These are phyloP conservation scores for Austrolebias charrua DNA, from an alignment of 2,797 vertebrate genomes.

Conservation along the genomic window DNA sequence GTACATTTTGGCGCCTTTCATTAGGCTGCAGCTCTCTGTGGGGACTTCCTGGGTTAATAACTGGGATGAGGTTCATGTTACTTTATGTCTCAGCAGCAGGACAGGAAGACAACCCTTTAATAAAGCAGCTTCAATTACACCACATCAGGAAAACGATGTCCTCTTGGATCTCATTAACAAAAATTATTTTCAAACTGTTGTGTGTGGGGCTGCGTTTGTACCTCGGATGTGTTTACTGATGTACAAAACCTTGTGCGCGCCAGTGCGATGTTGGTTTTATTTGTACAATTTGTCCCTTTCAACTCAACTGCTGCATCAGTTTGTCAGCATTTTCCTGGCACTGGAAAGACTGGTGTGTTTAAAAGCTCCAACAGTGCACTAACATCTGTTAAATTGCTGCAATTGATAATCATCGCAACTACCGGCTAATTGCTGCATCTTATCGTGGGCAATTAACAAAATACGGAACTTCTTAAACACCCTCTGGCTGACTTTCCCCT, in stretches of 20 bases:
- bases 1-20: constrained; percentile 74
- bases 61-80: constrained; percentile 73
- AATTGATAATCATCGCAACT: constrained; percentile 79
- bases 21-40: constrained; percentile 73
- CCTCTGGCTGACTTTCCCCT: constrained; percentile 63
- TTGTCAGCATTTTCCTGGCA: constrained; percentile 39
- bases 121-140: constrained; percentile 80
- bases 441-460: constrained; percentile 78
- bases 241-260: not conserved
- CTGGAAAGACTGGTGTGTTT: constrained; percentile 54
- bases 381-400: constrained; percentile 78
- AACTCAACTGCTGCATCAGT: constrained; percentile 17
- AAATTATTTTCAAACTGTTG: constrained; percentile 55
- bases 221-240: constrained; percentile 8
- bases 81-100: constrained; percentile 75
- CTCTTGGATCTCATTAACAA: constrained; percentile 76
- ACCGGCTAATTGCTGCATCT: constrained; percentile 77
- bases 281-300: constrained; percentile 12
- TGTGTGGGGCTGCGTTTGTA: constrained; percentile 18
- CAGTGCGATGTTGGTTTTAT: constrained; percentile 27
- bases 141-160: constrained; percentile 74
- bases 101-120: constrained; percentile 79
- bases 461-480: constrained; percentile 79
- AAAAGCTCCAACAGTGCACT: constrained; percentile 51
- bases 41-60: constrained; percentile 78